Percentiles rank a stretch among this genome's conserved stretches.
phyloP scores from a whole-genome alignment of 2,113 vertebrate species.

The Carassius auratus region DNA sequence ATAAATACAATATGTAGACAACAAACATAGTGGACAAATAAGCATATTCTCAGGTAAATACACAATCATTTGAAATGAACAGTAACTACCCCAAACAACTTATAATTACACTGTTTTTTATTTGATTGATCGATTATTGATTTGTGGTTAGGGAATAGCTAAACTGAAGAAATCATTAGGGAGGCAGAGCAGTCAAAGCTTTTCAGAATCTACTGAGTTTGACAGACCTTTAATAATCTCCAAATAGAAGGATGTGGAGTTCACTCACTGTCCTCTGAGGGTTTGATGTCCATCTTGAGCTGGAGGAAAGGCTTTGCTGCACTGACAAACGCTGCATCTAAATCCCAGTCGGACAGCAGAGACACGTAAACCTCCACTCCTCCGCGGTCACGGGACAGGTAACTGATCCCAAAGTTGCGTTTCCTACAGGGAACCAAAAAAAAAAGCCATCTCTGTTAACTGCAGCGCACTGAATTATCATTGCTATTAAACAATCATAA shows the following conservation, averaged over 20 bases:
- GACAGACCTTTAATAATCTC: neutral
- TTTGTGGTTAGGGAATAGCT: neutral
- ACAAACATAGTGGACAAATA: neutral
- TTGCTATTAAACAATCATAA: neutral
- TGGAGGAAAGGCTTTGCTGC: constrained; percentile 86
- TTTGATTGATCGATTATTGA: neutral
- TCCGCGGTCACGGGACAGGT: constrained; percentile 81
- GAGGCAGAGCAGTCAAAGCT: neutral
- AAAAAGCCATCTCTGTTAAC: neutral
- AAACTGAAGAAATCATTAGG: too few relatives aligned
- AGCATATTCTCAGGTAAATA: neutral
- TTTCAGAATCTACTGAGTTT: constrained; percentile 11
- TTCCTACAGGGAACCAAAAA: constrained; percentile 73
- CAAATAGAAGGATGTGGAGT: neutral
- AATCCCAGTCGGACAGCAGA: constrained; percentile 87
- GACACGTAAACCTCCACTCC: constrained; percentile 82
- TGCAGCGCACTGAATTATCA: neutral
- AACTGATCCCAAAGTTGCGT: constrained; percentile 86
- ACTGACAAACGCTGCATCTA: constrained; percentile 84
- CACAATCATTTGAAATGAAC: neutral
- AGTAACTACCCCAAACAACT: neutral
- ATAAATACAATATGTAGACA: neutral
- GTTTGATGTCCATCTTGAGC: constrained; percentile 88
- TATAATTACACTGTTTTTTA: neutral
- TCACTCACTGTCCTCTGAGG: constrained; percentile 87